These are phyloP conservation scores for Gopherus evgoodei DNA, from an alignment of 2,113 vertebrate species.

Conservation along the genomic window DNA sequence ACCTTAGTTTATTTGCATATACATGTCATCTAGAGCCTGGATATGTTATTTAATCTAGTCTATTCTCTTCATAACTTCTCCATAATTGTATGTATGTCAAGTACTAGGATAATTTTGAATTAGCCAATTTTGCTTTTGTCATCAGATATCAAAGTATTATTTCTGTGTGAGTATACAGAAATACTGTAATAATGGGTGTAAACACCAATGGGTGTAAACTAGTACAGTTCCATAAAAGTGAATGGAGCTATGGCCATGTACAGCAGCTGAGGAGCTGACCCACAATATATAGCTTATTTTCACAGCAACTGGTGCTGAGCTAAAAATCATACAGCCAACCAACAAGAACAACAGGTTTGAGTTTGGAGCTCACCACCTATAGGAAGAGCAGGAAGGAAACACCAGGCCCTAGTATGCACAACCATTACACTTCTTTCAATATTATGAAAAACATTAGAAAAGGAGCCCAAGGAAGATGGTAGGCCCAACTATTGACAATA, in stretches of 20 bases:
- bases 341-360: background rate
- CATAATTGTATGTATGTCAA: background rate
- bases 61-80: background rate
- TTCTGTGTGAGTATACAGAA: background rate
- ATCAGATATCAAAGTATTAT: background rate
- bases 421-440: background rate
- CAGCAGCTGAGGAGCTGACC: background rate
- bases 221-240: background rate
- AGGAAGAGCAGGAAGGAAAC: background rate
- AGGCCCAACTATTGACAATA: background rate
- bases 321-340: background rate
- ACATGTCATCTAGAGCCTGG: background rate
- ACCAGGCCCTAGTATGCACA: background rate
- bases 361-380: background rate
- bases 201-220: no score
- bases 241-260: background rate
- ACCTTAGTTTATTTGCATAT: accelerated
- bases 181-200: background rate
- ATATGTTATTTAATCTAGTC: background rate
- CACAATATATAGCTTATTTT: background rate
- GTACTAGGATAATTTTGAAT: background rate
- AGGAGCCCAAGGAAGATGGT: background rate
- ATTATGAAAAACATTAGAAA: background rate
- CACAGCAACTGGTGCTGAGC: background rate
- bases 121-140: background rate